Evolutionary conservation across 2,888 invertebrate genomes (phyloP), one percentile per base, ranked within the genome.

Genomic region (Mythimna vitellina): DNA sequence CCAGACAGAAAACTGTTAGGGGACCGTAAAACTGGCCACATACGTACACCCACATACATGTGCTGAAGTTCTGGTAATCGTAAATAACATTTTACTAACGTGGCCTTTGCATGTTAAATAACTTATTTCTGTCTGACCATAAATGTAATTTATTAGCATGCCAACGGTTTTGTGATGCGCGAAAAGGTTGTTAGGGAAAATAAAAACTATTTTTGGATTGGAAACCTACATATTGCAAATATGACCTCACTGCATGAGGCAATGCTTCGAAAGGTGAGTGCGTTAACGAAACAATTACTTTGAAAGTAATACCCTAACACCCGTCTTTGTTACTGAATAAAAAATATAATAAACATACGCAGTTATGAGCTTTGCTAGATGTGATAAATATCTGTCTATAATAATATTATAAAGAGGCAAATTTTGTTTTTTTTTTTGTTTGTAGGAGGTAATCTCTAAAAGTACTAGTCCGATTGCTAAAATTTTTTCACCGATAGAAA

Each of bases 161-260:
- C 4, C 6, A 42, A 54, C 46, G 46, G 29, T 32, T 46, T 46
- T 20, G 12, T 49, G 29, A 51, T 56, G 38, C 25, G 8, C 22
- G n/a, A 63, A 54, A 70, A 56, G 46, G 20, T 53, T 38, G 7
- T 54, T 49, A 66, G 17, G 25, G 3, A 46, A 56, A 63, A 72
- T 35, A 66, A 38, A 54, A 60, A 57, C 46, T 29, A 54, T 70
- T 70, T 58, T 22, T 38, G 20, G 22, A 69, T 25, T 53, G 12
- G 3, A 51, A 49, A 38, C 12, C n/a, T 63, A 51, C 3, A 20
- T 51, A 60, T 53, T 73, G 73, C 70, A 73, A 12, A 49, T 65
- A 51, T 77, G 70, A 82, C 65, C 61, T 84, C 73, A 83, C 65
- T 38, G 69, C 38, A 67, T 82, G 80, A 80, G 67, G 75, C 77